These are phyloP conservation scores for Antheraea assamensis DNA, from an alignment of 2,888 invertebrate genomes.

Conservation along the genomic window DNA sequence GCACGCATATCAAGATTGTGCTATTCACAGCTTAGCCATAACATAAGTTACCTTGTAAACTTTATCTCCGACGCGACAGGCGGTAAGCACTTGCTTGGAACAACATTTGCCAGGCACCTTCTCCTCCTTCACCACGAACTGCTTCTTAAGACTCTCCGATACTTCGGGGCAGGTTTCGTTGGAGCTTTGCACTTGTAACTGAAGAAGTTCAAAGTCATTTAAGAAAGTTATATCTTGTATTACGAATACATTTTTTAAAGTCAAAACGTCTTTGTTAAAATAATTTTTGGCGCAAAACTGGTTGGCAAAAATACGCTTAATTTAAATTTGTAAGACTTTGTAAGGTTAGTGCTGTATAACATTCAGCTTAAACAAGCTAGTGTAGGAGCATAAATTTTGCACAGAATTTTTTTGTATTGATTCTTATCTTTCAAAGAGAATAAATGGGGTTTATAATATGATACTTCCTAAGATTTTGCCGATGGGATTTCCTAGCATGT, in stretches of 20 bases:
- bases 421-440: too few relatives aligned
- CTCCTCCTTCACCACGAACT: constrained; percentile 78
- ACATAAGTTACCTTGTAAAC: constrained; percentile 65
- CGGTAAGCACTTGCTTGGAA: constrained; percentile 71
- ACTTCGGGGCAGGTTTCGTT: constrained; percentile 77
- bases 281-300: background rate
- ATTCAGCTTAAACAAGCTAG: too few relatives aligned
- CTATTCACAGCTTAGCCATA: background rate
- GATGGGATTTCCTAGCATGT: too few relatives aligned
- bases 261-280: background rate
- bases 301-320: background rate
- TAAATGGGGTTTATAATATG: too few relatives aligned
- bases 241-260: background rate
- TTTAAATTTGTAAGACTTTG: too few relatives aligned
- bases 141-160: constrained; percentile 59
- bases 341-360: too few relatives aligned
- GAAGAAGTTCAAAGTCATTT: constrained; percentile 31
- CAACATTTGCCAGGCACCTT: constrained; percentile 81
- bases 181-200: constrained; percentile 77
- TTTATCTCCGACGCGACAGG: constrained; percentile 78
- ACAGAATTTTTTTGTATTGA: too few relatives aligned
- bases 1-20: too few relatives aligned
- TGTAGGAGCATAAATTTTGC: too few relatives aligned
- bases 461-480: too few relatives aligned
- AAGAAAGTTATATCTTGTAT: background rate